Percentiles rank a stretch among this genome's conserved stretches.
Conservation (phyloP, 92 coral and sea anemone species). For the Phymanthus crucifer region DNA sequence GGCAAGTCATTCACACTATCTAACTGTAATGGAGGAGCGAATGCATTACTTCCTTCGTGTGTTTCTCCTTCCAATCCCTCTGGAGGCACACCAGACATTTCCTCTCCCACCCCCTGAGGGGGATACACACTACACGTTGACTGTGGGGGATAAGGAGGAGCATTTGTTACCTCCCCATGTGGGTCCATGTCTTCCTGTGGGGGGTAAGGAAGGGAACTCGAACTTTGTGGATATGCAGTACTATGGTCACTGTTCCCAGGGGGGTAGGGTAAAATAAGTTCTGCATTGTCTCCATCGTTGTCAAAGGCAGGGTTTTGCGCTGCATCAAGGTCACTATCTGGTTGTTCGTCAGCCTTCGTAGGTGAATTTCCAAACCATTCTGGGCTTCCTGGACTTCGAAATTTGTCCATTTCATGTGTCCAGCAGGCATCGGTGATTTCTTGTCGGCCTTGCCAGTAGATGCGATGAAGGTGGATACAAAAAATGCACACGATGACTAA, state of each 20-base stretch:
- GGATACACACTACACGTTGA: neutral
- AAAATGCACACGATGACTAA: neutral
- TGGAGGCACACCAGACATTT: neutral
- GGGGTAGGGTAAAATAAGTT: neutral
- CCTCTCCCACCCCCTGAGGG: neutral
- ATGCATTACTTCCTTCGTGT: neutral
- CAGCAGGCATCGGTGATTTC: too few species aligned
- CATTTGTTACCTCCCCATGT: neutral
- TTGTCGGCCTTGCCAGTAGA: too few species aligned
- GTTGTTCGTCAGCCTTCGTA: neutral
- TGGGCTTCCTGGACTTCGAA: too few species aligned
- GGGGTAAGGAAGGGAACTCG: conserved; percentile 10
- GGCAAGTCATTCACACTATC: neutral
- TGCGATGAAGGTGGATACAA: neutral
- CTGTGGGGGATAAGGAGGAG: conserved; percentile 1
- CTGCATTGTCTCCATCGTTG: neutral
- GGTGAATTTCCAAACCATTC: neutral
- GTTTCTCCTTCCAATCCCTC: neutral
- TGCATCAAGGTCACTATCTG: neutral
- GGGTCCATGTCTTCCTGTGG: neutral
- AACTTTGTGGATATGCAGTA: conserved; percentile 2
- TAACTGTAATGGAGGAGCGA: conserved; percentile 11
- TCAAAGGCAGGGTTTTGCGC: neutral
- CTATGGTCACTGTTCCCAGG: neutral
- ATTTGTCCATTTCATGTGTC: too few species aligned